Percentiles rank a stretch among this genome's conserved stretches.
Conservation (phyloP, 2,113 vertebrate genomes). For the Lepus europaeus region DNA sequence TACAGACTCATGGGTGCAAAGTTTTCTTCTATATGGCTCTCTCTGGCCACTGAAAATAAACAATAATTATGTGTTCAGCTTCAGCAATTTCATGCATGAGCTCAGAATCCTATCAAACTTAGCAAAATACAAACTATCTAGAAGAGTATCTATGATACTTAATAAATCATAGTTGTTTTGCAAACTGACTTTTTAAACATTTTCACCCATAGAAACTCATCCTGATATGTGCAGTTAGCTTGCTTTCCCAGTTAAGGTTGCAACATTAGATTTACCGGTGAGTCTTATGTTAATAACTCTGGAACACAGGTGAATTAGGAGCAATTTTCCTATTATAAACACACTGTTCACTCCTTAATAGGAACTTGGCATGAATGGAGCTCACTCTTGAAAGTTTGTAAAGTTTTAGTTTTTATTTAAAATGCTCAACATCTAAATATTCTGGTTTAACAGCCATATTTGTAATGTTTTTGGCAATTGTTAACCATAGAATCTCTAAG, state of each 20-base stretch:
- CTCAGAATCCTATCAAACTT: constrained; percentile 18
- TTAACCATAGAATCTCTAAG: neutral
- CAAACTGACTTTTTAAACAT: neutral
- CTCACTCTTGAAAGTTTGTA: neutral
- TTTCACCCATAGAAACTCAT: constrained; percentile 22
- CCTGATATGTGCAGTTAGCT: neutral
- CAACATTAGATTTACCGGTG: constrained; percentile 10
- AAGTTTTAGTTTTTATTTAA: constrained; percentile 42
- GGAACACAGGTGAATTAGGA: constrained; percentile 22
- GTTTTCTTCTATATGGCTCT: neutral
- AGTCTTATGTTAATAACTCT: neutral
- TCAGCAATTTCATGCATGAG: neutral
- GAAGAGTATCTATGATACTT: neutral
- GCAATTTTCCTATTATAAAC: constrained; percentile 45
- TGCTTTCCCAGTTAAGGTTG: neutral
- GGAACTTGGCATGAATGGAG: neutral
- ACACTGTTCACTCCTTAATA: constrained; percentile 23
- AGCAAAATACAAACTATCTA: neutral
- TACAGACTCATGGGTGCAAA: neutral
- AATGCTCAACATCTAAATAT: neutral
- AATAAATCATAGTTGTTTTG: constrained; percentile 12
- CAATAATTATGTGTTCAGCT: neutral
- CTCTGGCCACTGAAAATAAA: neutral
- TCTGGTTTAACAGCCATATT: neutral
- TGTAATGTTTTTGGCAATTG: neutral